phyloP scores from a whole-genome alignment of 2,797 vertebrate species.

The Streptopelia turtur region DNA sequence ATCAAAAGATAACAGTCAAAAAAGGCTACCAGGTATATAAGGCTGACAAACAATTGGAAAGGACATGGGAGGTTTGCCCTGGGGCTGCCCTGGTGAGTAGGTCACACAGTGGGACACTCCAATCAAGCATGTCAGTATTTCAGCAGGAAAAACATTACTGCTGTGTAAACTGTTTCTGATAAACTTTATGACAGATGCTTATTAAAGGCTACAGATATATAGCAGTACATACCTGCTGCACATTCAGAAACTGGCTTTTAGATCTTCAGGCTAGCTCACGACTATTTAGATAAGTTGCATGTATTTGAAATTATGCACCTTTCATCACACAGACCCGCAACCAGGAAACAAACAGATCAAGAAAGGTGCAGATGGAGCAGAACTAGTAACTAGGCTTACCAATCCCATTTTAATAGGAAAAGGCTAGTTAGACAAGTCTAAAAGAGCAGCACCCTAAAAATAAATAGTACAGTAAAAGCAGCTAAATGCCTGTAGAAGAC shows the following conservation, averaged over 20 bases:
- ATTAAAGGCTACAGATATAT: not conserved
- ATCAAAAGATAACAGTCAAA: not conserved
- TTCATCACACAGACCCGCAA: not conserved
- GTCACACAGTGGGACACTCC: not conserved
- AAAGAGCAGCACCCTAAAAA: not conserved
- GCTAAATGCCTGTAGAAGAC: constrained; percentile 21
- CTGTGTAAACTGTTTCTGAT: not conserved
- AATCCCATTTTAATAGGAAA: not conserved
- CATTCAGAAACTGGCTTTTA: not conserved
- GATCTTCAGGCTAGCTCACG: not conserved
- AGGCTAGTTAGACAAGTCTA: not conserved
- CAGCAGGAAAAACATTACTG: not conserved
- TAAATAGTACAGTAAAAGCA: not conserved
- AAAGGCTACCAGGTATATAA: not conserved
- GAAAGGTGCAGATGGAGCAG: not conserved
- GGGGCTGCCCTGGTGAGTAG: not conserved
- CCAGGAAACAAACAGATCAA: not conserved
- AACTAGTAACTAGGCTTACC: not conserved
- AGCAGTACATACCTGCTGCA: not conserved
- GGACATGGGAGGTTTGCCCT: not conserved
- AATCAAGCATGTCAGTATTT: not conserved
- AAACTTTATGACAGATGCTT: not conserved
- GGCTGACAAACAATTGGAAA: not conserved
- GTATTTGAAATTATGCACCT: not conserved
- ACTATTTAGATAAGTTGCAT: not conserved